These are phyloP conservation scores for Parambassis ranga DNA, from an alignment of 2,797 vertebrate species.

Conservation along the genomic window DNA sequence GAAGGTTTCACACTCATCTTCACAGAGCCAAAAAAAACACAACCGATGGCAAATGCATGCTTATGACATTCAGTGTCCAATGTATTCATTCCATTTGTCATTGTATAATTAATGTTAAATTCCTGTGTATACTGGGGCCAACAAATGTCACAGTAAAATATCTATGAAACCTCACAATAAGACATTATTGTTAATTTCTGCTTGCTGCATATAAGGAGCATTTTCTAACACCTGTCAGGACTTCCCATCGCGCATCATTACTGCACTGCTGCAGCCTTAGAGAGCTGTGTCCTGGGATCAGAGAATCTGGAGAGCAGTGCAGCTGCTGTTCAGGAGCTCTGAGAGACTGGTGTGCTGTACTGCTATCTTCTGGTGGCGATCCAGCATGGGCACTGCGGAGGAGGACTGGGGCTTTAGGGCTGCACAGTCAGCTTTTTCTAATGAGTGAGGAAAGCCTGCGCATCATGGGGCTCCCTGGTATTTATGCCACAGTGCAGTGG, in stretches of 20 bases:
- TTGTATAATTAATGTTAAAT: no score
- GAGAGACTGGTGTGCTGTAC: constrained; percentile 51
- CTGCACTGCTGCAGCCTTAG: constrained; percentile 46
- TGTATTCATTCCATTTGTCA: neutral
- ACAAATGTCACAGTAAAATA: no score
- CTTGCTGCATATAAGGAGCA: neutral
- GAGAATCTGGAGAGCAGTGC: constrained; percentile 27
- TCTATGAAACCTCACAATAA: neutral
- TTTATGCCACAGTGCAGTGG: constrained; percentile 61
- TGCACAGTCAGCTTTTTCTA: constrained; percentile 75
- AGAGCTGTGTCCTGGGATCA: constrained; percentile 7
- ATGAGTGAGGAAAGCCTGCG: constrained; percentile 68
- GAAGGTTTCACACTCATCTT: constrained; percentile 38
- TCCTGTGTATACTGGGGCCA: no score
- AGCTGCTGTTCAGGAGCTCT: constrained; percentile 44
- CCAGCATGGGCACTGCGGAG: constrained; percentile 69
- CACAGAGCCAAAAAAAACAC: no score
- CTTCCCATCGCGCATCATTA: constrained; percentile 54
- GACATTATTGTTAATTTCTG: constrained; percentile 13
- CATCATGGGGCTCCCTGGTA: constrained; percentile 58
- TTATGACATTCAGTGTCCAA: no score
- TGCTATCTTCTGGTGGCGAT: constrained; percentile 67
- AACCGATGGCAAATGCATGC: no score
- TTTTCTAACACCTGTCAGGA: constrained; percentile 1
- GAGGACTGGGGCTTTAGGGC: constrained; percentile 55